Evolutionary conservation across 64 coral and sea anemone genomes (phyloP).

Genomic region (Pocillopora verrucosa): DNA sequence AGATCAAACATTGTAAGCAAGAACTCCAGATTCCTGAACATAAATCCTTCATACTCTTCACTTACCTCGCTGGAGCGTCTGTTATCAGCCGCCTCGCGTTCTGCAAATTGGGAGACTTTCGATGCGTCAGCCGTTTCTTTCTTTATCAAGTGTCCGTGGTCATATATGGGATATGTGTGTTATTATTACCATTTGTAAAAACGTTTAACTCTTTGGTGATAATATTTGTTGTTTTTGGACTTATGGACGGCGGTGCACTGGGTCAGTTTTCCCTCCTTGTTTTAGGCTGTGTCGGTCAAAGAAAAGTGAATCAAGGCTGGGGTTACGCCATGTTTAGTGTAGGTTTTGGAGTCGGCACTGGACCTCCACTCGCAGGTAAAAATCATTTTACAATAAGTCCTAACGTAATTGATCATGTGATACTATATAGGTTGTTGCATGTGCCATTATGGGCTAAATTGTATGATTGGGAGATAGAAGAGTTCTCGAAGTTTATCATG

Average conservation of each 20-base stretch:
- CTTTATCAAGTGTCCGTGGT: conserved; percentile 45
- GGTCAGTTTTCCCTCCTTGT: conserved; percentile 20
- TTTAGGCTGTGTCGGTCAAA: not conserved
- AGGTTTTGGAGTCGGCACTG: not conserved
- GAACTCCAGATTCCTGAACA: conserved; percentile 25
- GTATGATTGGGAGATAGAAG: no score
- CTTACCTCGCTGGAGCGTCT: conserved; percentile 27
- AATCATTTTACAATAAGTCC: not conserved
- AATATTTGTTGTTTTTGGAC: conserved; percentile 15
- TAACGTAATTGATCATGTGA: no score
- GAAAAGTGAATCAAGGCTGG: conserved; percentile 39
- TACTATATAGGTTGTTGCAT: no score
- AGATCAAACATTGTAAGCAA: conserved; percentile 42
- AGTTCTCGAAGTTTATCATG: no score
- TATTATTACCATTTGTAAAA: not conserved
- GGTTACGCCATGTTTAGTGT: not conserved
- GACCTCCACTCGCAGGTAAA: conserved; percentile 63
- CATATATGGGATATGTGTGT: conserved; percentile 29
- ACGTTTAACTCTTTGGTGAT: conserved; percentile 14
- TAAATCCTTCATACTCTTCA: conserved; percentile 15
- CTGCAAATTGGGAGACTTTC: conserved; percentile 47
- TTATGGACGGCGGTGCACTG: conserved; percentile 33
- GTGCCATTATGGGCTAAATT: no score
- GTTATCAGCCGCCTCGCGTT: conserved; percentile 40
- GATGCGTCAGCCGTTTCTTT: conserved; percentile 23